Percentiles rank a stretch among this genome's conserved stretches.
These are phyloP conservation scores for Platycnemis pennipes DNA, from an alignment of 2,888 invertebrate genomes.

Conservation along the genomic window DNA sequence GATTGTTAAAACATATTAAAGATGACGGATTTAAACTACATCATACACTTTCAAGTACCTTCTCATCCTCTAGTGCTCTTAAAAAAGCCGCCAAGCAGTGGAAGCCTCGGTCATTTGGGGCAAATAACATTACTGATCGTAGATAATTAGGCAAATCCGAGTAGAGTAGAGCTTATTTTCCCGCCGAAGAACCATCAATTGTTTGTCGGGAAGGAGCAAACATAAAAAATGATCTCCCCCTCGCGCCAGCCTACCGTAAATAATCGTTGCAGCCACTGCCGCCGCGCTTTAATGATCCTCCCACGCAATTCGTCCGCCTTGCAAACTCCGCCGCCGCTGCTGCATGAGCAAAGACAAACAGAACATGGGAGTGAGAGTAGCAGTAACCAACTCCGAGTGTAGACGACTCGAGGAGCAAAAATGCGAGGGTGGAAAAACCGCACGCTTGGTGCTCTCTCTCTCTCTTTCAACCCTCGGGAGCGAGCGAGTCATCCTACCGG, in stretches of 20 bases:
- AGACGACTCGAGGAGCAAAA: not conserved
- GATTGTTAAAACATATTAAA: too few species aligned
- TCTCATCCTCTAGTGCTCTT: too few species aligned
- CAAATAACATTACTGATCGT: not conserved
- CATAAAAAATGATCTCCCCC: not conserved
- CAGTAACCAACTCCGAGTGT: slow-evolving; percentile 6
- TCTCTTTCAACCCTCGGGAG: not conserved
- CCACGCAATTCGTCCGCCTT: not conserved
- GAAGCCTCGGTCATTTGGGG: not conserved
- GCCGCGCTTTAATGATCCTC: slow-evolving; percentile 15
- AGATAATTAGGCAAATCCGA: not conserved
- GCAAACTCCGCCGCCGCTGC: not conserved
- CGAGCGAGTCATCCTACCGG: not conserved
- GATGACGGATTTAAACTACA: too few species aligned
- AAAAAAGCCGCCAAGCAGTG: not conserved
- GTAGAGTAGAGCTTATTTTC: not conserved
- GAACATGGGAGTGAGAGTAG: not conserved
- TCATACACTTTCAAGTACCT: too few species aligned
- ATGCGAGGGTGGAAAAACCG: not conserved
- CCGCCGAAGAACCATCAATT: not conserved
- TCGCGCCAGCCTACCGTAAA: slow-evolving; percentile 3
- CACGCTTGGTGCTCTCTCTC: not conserved
- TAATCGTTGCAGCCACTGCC: not conserved
- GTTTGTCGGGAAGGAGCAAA: slow-evolving; percentile 11
- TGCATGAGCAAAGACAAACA: slow-evolving; percentile 19